phyloP scores from a whole-genome alignment of 2,113 vertebrate genomes.

The Ictalurus punctatus region DNA sequence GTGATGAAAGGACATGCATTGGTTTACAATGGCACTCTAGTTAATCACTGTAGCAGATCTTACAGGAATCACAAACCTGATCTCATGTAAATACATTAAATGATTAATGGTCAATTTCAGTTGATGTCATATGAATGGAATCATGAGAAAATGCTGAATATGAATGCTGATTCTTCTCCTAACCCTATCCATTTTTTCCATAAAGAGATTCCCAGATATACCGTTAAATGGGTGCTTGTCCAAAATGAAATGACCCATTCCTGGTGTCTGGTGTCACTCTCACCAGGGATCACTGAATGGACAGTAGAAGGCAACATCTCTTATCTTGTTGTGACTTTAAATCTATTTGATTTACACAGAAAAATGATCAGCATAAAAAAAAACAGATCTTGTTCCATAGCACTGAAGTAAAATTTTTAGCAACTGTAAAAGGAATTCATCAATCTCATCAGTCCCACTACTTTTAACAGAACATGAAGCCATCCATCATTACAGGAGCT shows the following conservation, averaged over 20 bases:
- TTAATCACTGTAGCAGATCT: constrained; percentile 16
- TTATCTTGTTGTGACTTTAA: neutral
- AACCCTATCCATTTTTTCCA: neutral
- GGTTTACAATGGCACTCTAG: neutral
- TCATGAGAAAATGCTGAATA: neutral
- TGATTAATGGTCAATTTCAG: neutral
- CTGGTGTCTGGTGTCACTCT: neutral
- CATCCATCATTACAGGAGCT: constrained; percentile 63
- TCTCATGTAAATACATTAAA: neutral
- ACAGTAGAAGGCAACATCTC: neutral
- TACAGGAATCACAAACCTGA: neutral
- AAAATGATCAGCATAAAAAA: constrained; percentile 1
- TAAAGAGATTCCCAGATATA: neutral
- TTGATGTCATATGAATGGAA: neutral
- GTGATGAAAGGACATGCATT: constrained; percentile 16
- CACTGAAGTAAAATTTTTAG: neutral
- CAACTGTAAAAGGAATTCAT: neutral
- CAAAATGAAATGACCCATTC: neutral
- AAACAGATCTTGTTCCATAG: neutral
- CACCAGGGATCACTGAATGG: too few relatives aligned
- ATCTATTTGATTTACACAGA: neutral
- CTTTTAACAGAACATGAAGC: constrained; percentile 46
- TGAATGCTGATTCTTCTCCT: neutral
- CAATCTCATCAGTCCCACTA: neutral
- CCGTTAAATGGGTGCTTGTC: neutral